Evolutionary conservation across 2,888 invertebrate species (phyloP), one percentile per base, ranked within the genome.

Genomic region (Conistra vaccinii): DNA sequence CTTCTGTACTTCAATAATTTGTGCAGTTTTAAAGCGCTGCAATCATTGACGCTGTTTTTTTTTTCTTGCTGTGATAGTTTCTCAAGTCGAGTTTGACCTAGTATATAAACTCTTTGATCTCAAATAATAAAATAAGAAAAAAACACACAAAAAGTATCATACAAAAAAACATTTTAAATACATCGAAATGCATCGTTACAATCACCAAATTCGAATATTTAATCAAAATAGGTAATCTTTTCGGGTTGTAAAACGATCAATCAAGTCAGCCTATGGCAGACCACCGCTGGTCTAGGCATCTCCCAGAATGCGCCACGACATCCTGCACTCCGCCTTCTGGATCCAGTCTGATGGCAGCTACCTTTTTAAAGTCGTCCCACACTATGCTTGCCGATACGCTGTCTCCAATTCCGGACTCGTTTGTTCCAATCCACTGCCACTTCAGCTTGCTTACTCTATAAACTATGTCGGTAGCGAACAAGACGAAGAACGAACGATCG

Each of bases 1-100:
- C 12, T n/a, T 63, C n/a, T 62, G 9, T 32, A 62, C 6, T 73
- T 32, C 26, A 76, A 26, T 51, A 35, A 80, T 60, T 60, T 29
- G 14, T 60, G 42, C 29, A 72, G n/a, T 39, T 60, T 35, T n/a
- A 29, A 58, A 58, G 6, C 20, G 45, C 58, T 58, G 78, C 39
- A 69, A 58, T 12, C 20, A 14, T 42, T 26, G 26, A n/a, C 6
- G 5, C 0, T 39, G 26, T 5, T 29, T 35, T 53, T 68, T 68
- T 55, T 9, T 26, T 74, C 14, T 7, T 53, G 26, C 35, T 29
- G 26, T 9, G 1, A 26, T 35, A 45, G 14, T 10, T n/a, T 55
- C 1, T 35, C 20, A 2, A 45, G n/a, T 10, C 3, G n/a, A 39
- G 14, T 55, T 53, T 35, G 2, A 42, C 12, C 23, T n/a, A 45